These are phyloP conservation scores for Oligia latruncula DNA, from an alignment of 2,888 invertebrate species.

Conservation along the genomic window DNA sequence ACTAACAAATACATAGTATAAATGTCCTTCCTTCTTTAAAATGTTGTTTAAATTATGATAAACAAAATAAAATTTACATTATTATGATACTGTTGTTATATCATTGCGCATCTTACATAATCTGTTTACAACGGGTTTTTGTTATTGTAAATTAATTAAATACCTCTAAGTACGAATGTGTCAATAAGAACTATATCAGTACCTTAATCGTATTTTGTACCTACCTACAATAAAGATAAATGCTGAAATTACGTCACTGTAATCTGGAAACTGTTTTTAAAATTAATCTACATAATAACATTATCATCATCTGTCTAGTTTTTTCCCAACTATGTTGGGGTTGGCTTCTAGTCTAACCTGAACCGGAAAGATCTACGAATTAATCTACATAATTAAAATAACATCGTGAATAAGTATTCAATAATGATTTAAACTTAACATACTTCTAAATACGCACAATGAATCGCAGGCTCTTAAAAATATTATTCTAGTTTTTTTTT, in stretches of 20 bases:
- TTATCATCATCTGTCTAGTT: background rate
- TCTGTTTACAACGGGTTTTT: slow-evolving; percentile 45
- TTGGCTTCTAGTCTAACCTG: background rate
- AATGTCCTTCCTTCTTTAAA: slow-evolving; percentile 19
- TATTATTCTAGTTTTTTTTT: background rate
- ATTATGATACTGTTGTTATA: slow-evolving; percentile 5
- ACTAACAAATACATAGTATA: slow-evolving; percentile 8
- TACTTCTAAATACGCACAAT: background rate
- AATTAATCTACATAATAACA: slow-evolving; percentile 15
- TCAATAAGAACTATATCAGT: background rate
- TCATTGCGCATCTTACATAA: slow-evolving; percentile 42
- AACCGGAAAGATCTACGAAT: background rate
- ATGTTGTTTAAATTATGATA: slow-evolving; percentile 34
- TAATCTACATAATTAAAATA: slow-evolving; percentile 10
- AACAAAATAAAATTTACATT: slow-evolving; percentile 23
- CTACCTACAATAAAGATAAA: slow-evolving; percentile 24
- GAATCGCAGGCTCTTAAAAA: background rate
- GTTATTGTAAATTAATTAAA: slow-evolving; percentile 40
- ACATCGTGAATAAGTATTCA: background rate
- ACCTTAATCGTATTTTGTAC: background rate
- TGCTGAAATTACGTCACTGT: slow-evolving; percentile 17
- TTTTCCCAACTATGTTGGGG: no score
- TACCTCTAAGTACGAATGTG: background rate
- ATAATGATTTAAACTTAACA: background rate
- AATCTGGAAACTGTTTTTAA: slow-evolving; percentile 21